phyloP scores from a whole-genome alignment of 2,797 vertebrate species.

The Cryptoblepharus egeriae region DNA sequence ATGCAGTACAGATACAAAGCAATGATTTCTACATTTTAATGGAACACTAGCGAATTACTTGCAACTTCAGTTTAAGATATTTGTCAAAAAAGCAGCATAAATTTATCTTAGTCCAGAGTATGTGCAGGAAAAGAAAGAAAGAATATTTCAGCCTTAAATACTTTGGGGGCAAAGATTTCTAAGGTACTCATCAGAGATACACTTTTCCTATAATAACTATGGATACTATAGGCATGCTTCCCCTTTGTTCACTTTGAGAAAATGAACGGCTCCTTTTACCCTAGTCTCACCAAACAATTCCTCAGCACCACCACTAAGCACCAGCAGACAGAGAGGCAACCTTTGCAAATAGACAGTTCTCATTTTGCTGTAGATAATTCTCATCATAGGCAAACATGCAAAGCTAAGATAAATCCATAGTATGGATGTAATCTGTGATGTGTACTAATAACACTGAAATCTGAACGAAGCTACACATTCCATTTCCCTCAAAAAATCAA shows the following conservation, averaged over 20 bases:
- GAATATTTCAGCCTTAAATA: too few relatives aligned
- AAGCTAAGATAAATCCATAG: background rate
- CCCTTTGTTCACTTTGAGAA: background rate
- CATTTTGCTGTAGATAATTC: conserved; percentile 11
- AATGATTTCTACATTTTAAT: background rate
- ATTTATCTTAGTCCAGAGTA: background rate
- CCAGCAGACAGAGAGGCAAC: background rate
- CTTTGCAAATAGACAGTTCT: too few relatives aligned
- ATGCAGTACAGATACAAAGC: background rate
- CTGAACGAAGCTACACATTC: background rate
- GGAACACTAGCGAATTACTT: background rate
- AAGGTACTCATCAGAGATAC: background rate
- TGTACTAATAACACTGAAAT: background rate
- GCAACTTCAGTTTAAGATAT: background rate
- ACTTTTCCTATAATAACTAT: background rate
- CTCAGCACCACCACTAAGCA: background rate
- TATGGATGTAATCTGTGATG: background rate
- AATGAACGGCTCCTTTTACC: background rate
- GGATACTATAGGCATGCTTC: too few relatives aligned
- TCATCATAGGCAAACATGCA: background rate
- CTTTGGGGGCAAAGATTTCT: background rate
- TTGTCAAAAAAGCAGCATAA: background rate
- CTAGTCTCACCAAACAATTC: background rate
- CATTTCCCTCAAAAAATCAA: background rate
- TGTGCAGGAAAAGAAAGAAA: background rate